Percentiles rank a stretch among this genome's conserved stretches.
phyloP scores from a whole-genome alignment of 2,888 invertebrate genomes.

The Lycocerus yunnanus region DNA sequence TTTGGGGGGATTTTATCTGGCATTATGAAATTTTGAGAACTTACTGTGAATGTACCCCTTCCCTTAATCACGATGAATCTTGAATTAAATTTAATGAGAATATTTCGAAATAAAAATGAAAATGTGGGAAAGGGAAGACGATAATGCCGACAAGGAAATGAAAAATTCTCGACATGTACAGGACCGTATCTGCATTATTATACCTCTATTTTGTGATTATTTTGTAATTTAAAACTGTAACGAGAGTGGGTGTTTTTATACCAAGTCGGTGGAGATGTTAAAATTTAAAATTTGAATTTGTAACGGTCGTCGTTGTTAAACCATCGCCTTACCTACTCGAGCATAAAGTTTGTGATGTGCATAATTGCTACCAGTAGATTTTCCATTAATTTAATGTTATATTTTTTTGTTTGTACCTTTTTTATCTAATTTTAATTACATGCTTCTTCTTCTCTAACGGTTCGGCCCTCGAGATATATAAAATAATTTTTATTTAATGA shows the following conservation, averaged over 20 bases:
- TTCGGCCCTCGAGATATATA: background rate
- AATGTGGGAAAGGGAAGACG: background rate
- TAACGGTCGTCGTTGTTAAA: background rate
- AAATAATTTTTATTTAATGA: background rate
- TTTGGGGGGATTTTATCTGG: too few species aligned
- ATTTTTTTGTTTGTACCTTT: background rate
- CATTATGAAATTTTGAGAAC: too few species aligned
- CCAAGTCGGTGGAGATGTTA: background rate
- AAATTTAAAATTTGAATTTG: background rate
- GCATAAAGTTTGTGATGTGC: background rate
- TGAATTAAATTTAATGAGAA: background rate
- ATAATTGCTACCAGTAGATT: background rate
- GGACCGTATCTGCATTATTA: background rate
- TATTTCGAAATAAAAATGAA: background rate
- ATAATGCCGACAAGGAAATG: background rate
- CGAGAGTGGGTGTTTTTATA: too few species aligned
- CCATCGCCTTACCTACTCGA: background rate
- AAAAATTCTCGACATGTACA: background rate
- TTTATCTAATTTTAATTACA: background rate
- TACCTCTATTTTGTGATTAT: background rate
- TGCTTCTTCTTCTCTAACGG: background rate
- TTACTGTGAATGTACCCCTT: background rate
- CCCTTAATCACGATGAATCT: too few species aligned
- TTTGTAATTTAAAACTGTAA: too few species aligned
- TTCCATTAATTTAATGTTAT: background rate